Conservation (phyloP, 2,113 vertebrate genomes). For the Syrmaticus mikado region DNA sequence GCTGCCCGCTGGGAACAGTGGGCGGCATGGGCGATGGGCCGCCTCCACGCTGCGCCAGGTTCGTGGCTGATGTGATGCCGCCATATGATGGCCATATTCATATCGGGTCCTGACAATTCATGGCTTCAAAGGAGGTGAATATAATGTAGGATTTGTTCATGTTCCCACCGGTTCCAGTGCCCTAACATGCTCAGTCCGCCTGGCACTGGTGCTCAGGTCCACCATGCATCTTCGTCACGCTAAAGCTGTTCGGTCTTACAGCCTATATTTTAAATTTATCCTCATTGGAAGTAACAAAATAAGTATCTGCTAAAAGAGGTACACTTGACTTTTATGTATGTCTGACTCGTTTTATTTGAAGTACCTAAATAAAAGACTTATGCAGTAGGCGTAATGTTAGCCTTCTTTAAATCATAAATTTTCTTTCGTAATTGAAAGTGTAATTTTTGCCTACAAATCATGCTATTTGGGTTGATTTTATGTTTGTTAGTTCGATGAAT, state of each 20-base stretch:
- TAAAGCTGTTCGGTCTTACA: background rate
- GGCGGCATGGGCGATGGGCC: background rate
- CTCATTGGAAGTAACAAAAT: background rate
- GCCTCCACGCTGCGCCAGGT: constrained; percentile 2
- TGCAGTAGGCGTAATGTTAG: background rate
- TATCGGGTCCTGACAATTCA: constrained; percentile 8
- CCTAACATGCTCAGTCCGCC: rapidly evolving
- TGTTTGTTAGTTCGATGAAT: background rate
- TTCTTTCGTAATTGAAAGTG: constrained; percentile 29
- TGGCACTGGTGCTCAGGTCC: background rate
- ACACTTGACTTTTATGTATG: background rate
- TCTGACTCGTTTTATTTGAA: background rate
- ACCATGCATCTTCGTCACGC: rapidly evolving
- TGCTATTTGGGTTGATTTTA: constrained; percentile 18
- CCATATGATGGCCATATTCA: background rate
- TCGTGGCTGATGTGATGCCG: background rate
- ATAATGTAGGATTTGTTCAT: background rate
- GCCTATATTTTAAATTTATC: background rate
- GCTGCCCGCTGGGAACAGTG: background rate
- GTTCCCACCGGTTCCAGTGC: background rate
- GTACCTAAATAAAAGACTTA: background rate
- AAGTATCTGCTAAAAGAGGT: background rate
- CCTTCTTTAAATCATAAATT: constrained; percentile 34
- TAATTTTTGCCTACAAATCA: constrained; percentile 44
- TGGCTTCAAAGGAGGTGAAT: background rate